phyloP scores from a whole-genome alignment of 2,888 invertebrate species.

The Chrysopilus asiliformis region DNA sequence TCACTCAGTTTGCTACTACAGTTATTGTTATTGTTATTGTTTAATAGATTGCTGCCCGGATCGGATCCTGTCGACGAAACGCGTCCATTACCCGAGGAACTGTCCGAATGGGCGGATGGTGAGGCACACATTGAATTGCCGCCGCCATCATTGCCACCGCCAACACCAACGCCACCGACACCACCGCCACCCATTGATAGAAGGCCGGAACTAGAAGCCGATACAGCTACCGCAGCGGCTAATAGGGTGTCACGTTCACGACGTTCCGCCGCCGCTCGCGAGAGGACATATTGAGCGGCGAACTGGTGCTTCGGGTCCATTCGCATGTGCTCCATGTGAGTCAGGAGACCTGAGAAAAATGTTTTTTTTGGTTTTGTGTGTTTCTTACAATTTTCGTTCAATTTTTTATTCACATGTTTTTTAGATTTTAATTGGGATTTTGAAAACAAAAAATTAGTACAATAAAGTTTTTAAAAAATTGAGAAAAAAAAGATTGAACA shows the following conservation, averaged over 20 bases:
- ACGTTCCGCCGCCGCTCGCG: conserved; percentile 79
- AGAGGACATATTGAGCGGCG: conserved; percentile 84
- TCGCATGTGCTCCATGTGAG: conserved; percentile 93
- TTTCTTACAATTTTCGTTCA: neutral
- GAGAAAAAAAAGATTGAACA: too few relatives aligned
- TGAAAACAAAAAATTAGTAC: too few relatives aligned
- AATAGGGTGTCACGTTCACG: conserved; percentile 68
- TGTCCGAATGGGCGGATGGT: conserved; percentile 75
- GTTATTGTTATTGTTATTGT: conserved; percentile 50
- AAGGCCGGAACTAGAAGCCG: conserved; percentile 46
- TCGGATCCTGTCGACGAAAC: conserved; percentile 70
- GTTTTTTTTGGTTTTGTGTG: neutral
- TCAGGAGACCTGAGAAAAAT: conserved; percentile 80
- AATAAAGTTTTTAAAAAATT: too few relatives aligned
- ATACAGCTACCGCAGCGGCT: conserved; percentile 49
- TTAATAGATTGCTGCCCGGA: conserved; percentile 43
- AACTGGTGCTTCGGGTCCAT: conserved; percentile 96
- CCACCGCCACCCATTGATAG: conserved; percentile 39
- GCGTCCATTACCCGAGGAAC: conserved; percentile 67
- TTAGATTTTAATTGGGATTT: too few relatives aligned
- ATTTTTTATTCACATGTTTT: neutral
- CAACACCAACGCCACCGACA: conserved; percentile 19
- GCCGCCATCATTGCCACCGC: conserved; percentile 22
- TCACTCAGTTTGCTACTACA: conserved; percentile 45
- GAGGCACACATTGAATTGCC: conserved; percentile 62